These are phyloP conservation scores for Candoia aspera DNA, from an alignment of 2,113 vertebrate genomes.

Conservation along the genomic window DNA sequence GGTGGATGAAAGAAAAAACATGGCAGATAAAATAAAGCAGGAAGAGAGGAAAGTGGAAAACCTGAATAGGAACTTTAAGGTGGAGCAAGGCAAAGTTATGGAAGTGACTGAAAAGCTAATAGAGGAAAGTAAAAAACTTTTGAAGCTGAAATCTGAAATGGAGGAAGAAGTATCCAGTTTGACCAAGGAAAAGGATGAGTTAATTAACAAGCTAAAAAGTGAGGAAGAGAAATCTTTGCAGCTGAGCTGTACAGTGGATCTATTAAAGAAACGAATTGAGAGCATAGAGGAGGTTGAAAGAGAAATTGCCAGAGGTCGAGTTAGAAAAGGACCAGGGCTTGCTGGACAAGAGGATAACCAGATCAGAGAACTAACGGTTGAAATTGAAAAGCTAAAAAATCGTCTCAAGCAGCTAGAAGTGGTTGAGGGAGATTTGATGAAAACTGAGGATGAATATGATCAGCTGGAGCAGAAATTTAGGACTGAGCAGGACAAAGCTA, in stretches of 20 bases:
- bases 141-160: constrained; percentile 93
- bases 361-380: constrained; percentile 83
- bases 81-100: constrained; percentile 91
- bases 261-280: constrained; percentile 83
- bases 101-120: constrained; percentile 96
- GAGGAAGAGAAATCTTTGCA: constrained; percentile 85
- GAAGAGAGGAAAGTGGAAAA: constrained; percentile 88
- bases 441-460: constrained; percentile 95
- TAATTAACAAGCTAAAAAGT: constrained; percentile 78
- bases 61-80: constrained; percentile 83
- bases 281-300: constrained; percentile 81
- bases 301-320: constrained; percentile 74
- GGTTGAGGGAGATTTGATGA: constrained; percentile 94
- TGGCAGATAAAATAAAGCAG: constrained; percentile 89
- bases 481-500: constrained; percentile 92
- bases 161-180: constrained; percentile 83
- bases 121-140: constrained; percentile 94
- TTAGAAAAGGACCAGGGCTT: constrained; percentile 72
- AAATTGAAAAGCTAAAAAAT: constrained; percentile 89
- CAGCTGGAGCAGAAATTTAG: constrained; percentile 91
- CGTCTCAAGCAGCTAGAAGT: constrained; percentile 91
- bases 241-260: constrained; percentile 77
- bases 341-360: constrained; percentile 82
- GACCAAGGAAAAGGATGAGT: constrained; percentile 83
- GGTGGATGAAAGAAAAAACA: constrained; percentile 90